These are phyloP conservation scores for Enteromius radiatus DNA, from an alignment of 2,797 vertebrate genomes.

Conservation along the genomic window DNA sequence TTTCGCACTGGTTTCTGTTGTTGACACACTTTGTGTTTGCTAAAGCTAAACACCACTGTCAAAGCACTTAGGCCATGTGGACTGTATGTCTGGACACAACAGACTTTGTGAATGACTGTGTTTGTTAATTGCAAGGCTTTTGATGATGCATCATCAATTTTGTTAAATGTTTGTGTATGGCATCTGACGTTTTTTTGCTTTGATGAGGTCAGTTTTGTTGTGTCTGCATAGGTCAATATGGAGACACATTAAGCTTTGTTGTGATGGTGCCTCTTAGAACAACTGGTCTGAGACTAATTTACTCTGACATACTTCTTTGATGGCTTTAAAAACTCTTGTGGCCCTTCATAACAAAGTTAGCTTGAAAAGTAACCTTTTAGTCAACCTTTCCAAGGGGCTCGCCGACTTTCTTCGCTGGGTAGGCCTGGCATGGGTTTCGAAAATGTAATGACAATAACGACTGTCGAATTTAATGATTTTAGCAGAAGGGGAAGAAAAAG, in stretches of 20 bases:
- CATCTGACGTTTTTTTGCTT: conserved; percentile 14
- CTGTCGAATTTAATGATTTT: conserved; percentile 75
- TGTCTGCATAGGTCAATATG: conserved; percentile 29
- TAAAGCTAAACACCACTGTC: conserved; percentile 12
- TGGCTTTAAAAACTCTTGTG: conserved; percentile 42
- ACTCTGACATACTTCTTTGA: conserved; percentile 42
- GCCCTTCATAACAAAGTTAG: conserved; percentile 61
- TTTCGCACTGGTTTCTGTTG: conserved; percentile 15
- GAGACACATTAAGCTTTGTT: conserved; percentile 30
- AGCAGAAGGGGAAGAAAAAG: conserved; percentile 70
- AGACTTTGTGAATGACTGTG: not conserved
- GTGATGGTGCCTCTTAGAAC: conserved; percentile 27
- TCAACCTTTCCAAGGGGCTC: conserved; percentile 64
- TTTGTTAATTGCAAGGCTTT: conserved; percentile 29
- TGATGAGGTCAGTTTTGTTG: conserved; percentile 42
- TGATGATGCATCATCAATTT: conserved; percentile 29
- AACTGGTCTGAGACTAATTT: conserved; percentile 43
- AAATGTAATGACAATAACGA: conserved; percentile 74
- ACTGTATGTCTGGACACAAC: not conserved
- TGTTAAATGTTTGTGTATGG: conserved; percentile 27
- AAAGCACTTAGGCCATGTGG: conserved; percentile 29
- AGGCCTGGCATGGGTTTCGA: conserved; percentile 63
- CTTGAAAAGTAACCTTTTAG: conserved; percentile 61
- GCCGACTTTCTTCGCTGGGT: conserved; percentile 58
- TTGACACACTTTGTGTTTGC: conserved; percentile 36